phyloP scores from a whole-genome alignment of 2,888 invertebrate genomes.

The Metellina segmentata region DNA sequence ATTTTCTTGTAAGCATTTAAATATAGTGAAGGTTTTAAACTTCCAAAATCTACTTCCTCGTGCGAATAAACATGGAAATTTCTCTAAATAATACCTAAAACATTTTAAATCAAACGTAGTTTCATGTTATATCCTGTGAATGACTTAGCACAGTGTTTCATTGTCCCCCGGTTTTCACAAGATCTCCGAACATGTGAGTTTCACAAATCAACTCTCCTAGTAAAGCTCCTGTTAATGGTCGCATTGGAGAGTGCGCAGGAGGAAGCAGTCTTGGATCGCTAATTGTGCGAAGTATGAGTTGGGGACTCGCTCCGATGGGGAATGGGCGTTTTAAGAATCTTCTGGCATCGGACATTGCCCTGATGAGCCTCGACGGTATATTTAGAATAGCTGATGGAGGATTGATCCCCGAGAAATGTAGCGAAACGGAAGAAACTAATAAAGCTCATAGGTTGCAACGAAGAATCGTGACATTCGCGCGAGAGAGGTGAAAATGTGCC shows the following conservation, averaged over 20 bases:
- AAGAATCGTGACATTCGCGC: not conserved
- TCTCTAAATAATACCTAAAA: too few relatives aligned
- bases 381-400: slow-evolving; percentile 8
- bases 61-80: too few relatives aligned
- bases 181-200: not conserved
- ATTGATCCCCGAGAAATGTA: not conserved
- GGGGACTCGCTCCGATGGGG: slow-evolving; percentile 13
- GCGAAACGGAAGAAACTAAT: not conserved
- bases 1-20: too few relatives aligned
- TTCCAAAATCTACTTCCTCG: too few relatives aligned
- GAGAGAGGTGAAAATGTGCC: not conserved
- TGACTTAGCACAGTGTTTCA: not conserved
- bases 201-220: not conserved
- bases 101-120: not conserved
- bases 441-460: not conserved
- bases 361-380: slow-evolving; percentile 4
- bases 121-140: not conserved
- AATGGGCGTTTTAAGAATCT: slow-evolving; percentile 4
- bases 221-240: slow-evolving; percentile 32
- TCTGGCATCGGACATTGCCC: slow-evolving; percentile 16
- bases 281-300: slow-evolving; percentile 36
- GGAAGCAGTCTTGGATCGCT: slow-evolving; percentile 42
- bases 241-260: slow-evolving; percentile 12
- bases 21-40: too few relatives aligned
- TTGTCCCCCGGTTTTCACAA: not conserved